Evolutionary conservation across 2,113 vertebrate genomes (phyloP).

Genomic region (Alaudala cheleensis): DNA sequence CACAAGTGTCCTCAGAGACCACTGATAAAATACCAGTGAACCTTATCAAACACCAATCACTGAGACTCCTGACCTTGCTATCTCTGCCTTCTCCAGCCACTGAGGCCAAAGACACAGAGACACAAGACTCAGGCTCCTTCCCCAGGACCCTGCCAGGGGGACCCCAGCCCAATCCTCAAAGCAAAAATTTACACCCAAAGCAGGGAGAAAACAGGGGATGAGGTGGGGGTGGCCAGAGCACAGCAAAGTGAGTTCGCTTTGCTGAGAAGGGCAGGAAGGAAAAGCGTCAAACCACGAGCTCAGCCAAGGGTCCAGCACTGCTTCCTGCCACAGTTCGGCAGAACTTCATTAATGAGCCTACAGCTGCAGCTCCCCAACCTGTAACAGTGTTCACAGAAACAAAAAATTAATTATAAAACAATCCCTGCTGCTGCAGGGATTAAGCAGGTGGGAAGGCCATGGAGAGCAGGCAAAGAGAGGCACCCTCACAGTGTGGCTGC

Average conservation of each 20-base stretch:
- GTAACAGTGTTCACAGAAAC: neutral
- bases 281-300: neutral
- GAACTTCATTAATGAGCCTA: neutral
- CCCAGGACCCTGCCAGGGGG: neutral
- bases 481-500: fast-evolving
- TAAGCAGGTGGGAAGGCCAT: neutral
- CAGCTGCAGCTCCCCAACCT: neutral
- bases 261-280: conserved; percentile 42
- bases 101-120: neutral
- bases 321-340: neutral
- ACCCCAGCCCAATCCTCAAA: neutral
- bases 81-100: neutral
- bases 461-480: neutral
- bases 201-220: neutral
- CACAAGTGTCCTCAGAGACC: neutral
- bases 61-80: neutral
- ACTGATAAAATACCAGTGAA: neutral
- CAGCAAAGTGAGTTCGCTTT: neutral
- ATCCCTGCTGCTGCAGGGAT: neutral
- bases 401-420: neutral
- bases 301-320: neutral
- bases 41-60: neutral
- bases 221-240: fast-evolving
- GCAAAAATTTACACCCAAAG: neutral
- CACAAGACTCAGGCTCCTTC: fast-evolving